Evolutionary conservation across 2,113 vertebrate species (phyloP).

Genomic region (Anguilla rostrata): DNA sequence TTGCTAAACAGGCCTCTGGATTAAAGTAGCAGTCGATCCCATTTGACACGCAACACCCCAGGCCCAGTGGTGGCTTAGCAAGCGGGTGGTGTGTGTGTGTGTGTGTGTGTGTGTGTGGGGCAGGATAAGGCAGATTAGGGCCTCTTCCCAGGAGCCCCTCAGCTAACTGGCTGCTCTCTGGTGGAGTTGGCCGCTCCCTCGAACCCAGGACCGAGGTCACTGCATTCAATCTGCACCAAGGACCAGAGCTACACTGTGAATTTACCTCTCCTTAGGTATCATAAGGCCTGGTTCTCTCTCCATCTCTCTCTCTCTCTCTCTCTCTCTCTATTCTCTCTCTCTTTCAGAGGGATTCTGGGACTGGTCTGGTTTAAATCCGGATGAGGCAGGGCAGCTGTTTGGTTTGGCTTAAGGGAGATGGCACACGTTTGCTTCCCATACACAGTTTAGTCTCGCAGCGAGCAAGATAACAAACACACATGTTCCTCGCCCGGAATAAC

Average conservation of each 20-base stretch:
- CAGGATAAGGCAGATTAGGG: not conserved
- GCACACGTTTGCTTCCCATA: conserved; percentile 1
- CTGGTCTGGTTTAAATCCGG: not conserved
- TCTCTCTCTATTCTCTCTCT: not conserved
- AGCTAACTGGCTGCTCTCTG: not conserved
- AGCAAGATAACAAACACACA: not conserved
- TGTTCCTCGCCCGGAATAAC: not conserved
- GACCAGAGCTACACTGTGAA: not conserved
- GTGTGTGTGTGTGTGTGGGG: too few species aligned
- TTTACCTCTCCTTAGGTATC: not conserved
- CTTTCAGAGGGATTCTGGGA: not conserved
- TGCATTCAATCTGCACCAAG: not conserved
- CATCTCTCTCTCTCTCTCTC: not conserved
- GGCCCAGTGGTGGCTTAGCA: not conserved
- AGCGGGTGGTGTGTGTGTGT: not conserved
- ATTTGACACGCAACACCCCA: not conserved
- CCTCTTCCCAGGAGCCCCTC: too few species aligned
- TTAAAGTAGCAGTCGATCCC: conserved; percentile 7
- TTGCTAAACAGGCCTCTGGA: not conserved
- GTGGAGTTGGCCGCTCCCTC: not conserved
- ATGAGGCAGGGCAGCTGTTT: not conserved
- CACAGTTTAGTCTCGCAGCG: not conserved
- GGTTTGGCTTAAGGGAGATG: not conserved
- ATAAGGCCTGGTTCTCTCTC: not conserved
- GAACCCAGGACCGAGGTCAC: not conserved